phyloP scores from a whole-genome alignment of 2,888 invertebrate species.

The Sesia apiformis region DNA sequence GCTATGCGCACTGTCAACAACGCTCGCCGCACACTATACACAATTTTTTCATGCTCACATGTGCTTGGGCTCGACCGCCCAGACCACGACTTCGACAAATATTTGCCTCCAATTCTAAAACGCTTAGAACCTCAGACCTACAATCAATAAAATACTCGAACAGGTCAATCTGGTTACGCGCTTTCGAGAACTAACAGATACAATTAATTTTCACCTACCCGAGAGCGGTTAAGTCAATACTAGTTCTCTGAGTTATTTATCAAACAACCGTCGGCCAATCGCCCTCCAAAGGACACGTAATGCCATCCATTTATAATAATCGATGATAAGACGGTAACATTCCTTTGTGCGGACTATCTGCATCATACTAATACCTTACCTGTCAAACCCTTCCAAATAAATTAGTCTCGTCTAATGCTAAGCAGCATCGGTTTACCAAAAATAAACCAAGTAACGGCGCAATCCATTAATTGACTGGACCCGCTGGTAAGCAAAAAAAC shows the following conservation, averaged over 20 bases:
- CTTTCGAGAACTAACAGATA: constrained; percentile 14
- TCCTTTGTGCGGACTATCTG: constrained; percentile 34
- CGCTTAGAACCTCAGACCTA: constrained; percentile 52
- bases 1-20: constrained; percentile 71
- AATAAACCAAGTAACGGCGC: constrained; percentile 68
- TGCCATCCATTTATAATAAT: constrained; percentile 5
- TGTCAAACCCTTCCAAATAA: constrained; percentile 64
- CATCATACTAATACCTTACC: constrained; percentile 47
- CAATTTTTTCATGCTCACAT: constrained; percentile 59
- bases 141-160: constrained; percentile 43
- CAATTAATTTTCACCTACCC: constrained; percentile 21
- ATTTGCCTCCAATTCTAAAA: constrained; percentile 68
- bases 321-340: constrained; percentile 29
- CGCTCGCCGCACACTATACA: constrained; percentile 44
- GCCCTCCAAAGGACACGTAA: constrained; percentile 5
- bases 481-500: constrained; percentile 61
- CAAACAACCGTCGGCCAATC: constrained; percentile 26
- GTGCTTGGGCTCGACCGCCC: constrained; percentile 53
- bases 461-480: constrained; percentile 72
- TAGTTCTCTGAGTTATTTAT: constrained; percentile 12
- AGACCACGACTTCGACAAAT: constrained; percentile 58
- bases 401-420: constrained; percentile 57
- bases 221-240: constrained; percentile 15
- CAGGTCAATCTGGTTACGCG: constrained; percentile 30
- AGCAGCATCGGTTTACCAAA: constrained; percentile 48